Evolutionary conservation across 1,140 invertebrate species (phyloP), one percentile per base, ranked within the genome.

Genomic region (Muscidifurax raptorellus): DNA sequence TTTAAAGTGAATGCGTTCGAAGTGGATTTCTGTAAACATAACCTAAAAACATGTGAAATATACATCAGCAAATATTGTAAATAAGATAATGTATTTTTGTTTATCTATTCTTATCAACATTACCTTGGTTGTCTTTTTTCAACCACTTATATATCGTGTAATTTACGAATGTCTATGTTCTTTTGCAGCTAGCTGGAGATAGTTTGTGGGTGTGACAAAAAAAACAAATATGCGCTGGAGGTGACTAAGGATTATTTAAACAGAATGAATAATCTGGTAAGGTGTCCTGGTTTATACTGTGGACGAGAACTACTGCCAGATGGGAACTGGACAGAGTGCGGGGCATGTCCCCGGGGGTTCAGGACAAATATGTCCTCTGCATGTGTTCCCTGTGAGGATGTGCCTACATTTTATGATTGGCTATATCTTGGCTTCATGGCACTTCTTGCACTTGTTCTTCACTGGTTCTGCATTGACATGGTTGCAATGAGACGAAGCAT

Each of bases 361-460:
- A 92, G 96, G 78, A 93, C 95, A 84, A 96, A 96, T 88, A 92
- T 91, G 0, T 93, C 93, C 22, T 96, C 95, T n/a, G 92, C 94
- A 9, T 99, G 98, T 92, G 92, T 95, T 32, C 95, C 95, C 9
- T 99, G 98, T 90, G 93, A 95, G 4, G 96, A 97, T 81, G 92
- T 93, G 25, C 96, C 97, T 0, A 93, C 95, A 44, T 94, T 98
- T n/a, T 99, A 99, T 90, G 98, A 99, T 90, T 98, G 97, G 96
- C 94, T 99, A 1, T 99, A 98, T 92, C 94, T 99, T 22, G 97
- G 97, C 2, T 99, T 99, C 89, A 98, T 99, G 97, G 97, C 96
- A 1, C 90, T 98, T 10, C 88, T 98, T 64, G 96, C 97, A 0
- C 91, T 99, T 15, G 95, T 98, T 44, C 92, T 99, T 82, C 98